Conservation (phyloP, 2,113 vertebrate species). For the Malaclemys terrapin region DNA sequence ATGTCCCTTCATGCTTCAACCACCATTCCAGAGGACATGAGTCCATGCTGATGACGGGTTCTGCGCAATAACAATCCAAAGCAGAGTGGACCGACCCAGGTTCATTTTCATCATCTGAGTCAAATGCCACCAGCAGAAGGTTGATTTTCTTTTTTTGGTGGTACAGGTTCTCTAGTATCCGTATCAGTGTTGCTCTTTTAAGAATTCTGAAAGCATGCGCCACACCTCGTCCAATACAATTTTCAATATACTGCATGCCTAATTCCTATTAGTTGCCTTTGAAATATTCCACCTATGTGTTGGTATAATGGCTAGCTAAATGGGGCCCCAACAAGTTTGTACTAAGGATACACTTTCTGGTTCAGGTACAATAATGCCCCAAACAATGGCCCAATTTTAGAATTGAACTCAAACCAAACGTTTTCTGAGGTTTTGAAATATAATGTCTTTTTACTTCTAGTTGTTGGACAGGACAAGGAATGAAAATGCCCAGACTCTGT, state of each 20-base stretch:
- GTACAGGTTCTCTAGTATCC: too few species aligned
- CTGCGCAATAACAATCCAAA: too few species aligned
- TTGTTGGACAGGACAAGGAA: background rate
- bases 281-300: background rate
- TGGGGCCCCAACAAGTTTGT: background rate
- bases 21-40: too few species aligned
- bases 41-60: too few species aligned
- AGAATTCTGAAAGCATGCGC: too few species aligned
- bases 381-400: rapidly evolving
- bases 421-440: background rate
- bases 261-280: background rate
- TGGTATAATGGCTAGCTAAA: background rate
- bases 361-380: background rate
- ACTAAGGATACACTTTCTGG: background rate
- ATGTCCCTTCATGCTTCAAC: too few species aligned
- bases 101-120: too few species aligned
- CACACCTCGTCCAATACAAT: too few species aligned
- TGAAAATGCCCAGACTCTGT: background rate
- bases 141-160: too few species aligned
- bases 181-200: too few species aligned
- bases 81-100: too few species aligned
- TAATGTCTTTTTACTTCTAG: rapidly evolving
- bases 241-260: background rate
- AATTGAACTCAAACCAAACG: background rate
- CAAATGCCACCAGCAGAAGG: too few species aligned